A percentile compares a stretch with the other conserved stretches of the same genome.
Conservation (phyloP, 2,888 invertebrate genomes). For the Deroplatys truncata region DNA sequence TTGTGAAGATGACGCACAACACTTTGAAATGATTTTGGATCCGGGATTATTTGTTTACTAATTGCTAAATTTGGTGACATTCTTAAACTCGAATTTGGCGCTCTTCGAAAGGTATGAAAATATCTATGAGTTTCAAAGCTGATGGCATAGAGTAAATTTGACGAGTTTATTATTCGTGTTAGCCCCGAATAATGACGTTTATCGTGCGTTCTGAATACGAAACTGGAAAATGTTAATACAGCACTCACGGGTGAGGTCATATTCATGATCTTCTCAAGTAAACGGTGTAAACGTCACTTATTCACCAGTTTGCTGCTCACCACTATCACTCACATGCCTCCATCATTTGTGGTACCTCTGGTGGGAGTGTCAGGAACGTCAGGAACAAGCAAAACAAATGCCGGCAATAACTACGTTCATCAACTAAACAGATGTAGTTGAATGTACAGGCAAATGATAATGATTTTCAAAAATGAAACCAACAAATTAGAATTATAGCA, state of each 20-base stretch:
- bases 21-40: neutral
- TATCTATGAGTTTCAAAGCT: neutral
- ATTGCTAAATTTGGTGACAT: neutral
- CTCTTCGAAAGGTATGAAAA: slow-evolving; percentile 6
- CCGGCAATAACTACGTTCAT: neutral
- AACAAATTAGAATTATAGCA: neutral
- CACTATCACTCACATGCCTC: neutral
- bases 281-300: neutral
- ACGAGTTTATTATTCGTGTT: neutral
- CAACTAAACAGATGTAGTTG: neutral
- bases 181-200: slow-evolving; percentile 1
- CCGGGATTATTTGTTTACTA: neutral
- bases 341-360: neutral
- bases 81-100: slow-evolving; percentile 12
- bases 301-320: neutral
- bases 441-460: no score
- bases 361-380: neutral
- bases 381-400: neutral
- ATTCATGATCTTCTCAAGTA: neutral
- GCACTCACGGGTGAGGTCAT: neutral
- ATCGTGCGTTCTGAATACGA: neutral
- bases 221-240: neutral
- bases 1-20: neutral
- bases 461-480: neutral
- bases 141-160: neutral